Conservation (phyloP, 2,113 vertebrate species). For the Chascanopsetta lugubris region DNA sequence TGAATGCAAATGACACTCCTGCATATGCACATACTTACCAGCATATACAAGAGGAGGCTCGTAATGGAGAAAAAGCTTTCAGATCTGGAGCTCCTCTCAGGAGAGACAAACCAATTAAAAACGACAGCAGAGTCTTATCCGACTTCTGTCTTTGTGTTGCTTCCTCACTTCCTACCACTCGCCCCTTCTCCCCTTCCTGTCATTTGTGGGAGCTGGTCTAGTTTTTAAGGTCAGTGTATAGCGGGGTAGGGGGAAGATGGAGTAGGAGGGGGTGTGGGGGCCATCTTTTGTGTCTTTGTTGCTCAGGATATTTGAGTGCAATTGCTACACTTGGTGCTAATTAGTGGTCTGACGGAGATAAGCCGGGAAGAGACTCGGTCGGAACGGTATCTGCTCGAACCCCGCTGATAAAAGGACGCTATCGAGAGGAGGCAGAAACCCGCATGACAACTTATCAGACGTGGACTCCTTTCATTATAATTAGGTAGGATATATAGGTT, state of each 20-base stretch:
- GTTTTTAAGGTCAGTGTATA: constrained; percentile 58
- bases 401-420: constrained; percentile 73
- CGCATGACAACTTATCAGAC: constrained; percentile 69
- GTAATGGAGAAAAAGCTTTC: constrained; percentile 64
- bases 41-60: constrained; percentile 36
- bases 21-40: constrained; percentile 15
- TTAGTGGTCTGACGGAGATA: constrained; percentile 73
- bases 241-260: constrained; percentile 22
- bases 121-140: constrained; percentile 68
- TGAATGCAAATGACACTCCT: not conserved
- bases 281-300: constrained; percentile 72
- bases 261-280: constrained; percentile 33
- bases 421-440: constrained; percentile 65
- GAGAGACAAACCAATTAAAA: constrained; percentile 82
- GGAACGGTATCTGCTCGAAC: constrained; percentile 65
- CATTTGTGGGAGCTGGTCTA: constrained; percentile 59
- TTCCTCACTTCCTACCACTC: constrained; percentile 45
- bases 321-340: constrained; percentile 75
- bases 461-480: constrained; percentile 62
- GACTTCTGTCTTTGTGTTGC: constrained; percentile 62
- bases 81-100: constrained; percentile 74
- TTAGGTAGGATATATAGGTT: constrained; percentile 52
- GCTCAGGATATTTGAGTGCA: constrained; percentile 72
- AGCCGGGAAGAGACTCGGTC: constrained; percentile 65
- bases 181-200: constrained; percentile 44